A percentile compares a stretch with the other conserved stretches of the same genome.
Evolutionary conservation across 2,113 vertebrate genomes (phyloP).

Genomic region (Ctenomys sociabilis): DNA sequence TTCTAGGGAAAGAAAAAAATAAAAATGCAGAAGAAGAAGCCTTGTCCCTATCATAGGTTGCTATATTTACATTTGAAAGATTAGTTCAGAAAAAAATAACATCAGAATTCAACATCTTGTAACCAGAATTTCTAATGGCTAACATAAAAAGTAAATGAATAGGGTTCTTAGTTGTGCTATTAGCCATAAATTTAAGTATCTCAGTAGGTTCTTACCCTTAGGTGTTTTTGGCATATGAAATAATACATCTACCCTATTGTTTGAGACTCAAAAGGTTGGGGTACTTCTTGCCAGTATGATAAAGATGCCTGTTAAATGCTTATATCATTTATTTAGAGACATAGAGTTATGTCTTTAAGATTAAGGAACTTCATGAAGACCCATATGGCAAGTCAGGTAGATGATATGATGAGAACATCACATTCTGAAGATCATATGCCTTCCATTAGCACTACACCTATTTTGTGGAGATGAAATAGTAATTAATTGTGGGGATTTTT

Average conservation of each 20-base stretch:
- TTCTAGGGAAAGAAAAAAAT: not conserved
- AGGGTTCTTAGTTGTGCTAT: not conserved
- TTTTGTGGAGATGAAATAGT: not conserved
- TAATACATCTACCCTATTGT: not conserved
- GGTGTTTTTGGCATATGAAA: not conserved
- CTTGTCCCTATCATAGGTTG: not conserved
- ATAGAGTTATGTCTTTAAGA: not conserved
- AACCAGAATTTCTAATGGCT: not conserved
- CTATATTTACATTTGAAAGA: not conserved
- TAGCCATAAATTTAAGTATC: not conserved
- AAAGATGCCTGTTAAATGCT: not conserved
- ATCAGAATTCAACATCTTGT: not conserved
- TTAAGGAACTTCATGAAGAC: not conserved
- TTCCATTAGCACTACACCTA: not conserved
- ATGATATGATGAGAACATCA: not conserved
- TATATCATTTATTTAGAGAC: slow-evolving; percentile 9
- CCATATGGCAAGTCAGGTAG: not conserved
- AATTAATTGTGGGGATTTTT: not conserved
- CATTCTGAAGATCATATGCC: not conserved
- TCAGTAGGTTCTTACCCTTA: not conserved
- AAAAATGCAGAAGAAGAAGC: not conserved
- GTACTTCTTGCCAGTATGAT: not conserved
- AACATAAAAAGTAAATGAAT: not conserved
- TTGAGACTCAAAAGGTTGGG: not conserved
- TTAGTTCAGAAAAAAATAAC: not conserved